Conservation (phyloP, 2,888 invertebrate species). For the Lasioglossum morio region DNA sequence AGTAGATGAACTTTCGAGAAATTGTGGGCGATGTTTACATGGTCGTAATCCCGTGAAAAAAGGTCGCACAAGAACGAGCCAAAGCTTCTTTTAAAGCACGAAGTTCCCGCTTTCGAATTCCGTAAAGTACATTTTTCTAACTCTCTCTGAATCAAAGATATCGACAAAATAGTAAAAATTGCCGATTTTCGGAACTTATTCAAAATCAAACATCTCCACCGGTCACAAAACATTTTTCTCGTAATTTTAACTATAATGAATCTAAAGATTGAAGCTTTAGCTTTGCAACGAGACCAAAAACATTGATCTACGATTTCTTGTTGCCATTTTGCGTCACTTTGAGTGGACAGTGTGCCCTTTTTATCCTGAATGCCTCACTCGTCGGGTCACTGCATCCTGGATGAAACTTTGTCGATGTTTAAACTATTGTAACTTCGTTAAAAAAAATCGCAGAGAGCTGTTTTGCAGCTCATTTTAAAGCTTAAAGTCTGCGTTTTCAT, state of each 20-base stretch:
- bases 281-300: neutral
- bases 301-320: neutral
- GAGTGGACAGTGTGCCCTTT: neutral
- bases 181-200: rapidly evolving
- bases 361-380: too few relatives aligned
- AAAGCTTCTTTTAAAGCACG: neutral
- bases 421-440: neutral
- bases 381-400: too few relatives aligned
- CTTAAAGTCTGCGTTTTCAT: neutral
- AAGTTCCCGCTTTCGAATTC: neutral
- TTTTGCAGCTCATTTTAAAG: neutral
- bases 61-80: neutral
- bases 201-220: neutral
- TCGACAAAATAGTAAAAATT: rapidly evolving
- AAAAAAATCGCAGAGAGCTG: rapidly evolving
- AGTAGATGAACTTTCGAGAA: neutral
- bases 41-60: neutral
- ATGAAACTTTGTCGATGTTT: neutral
- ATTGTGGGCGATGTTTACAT: neutral
- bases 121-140: neutral
- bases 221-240: neutral
- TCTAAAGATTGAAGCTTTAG: neutral
- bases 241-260: rapidly evolving
- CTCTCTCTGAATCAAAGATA: neutral
- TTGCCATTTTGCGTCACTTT: neutral